These are phyloP conservation scores for Protomyctophum bolini DNA, from an alignment of 2,113 vertebrate species.

Conservation along the genomic window DNA sequence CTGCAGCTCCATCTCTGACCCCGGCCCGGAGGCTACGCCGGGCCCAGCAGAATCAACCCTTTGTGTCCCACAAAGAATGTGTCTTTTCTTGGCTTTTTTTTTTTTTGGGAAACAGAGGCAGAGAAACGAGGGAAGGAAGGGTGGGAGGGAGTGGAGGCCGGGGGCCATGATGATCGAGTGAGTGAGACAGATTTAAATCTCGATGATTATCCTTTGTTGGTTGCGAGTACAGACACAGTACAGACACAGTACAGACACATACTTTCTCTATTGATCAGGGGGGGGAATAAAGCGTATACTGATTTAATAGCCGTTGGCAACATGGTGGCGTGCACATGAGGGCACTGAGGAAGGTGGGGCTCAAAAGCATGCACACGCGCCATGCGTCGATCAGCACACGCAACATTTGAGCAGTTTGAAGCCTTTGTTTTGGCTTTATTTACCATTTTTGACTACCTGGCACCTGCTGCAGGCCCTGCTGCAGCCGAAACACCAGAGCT, in stretches of 20 bases:
- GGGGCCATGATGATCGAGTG: constrained; percentile 39
- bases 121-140: constrained; percentile 28
- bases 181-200: constrained; percentile 51
- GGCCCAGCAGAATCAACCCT: constrained; percentile 65
- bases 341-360: too few species aligned
- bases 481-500: too few species aligned
- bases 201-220: constrained; percentile 31
- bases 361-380: too few species aligned
- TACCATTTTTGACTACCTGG: too few species aligned
- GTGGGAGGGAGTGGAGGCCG: too few species aligned
- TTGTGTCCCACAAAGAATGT: constrained; percentile 72
- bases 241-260: too few species aligned
- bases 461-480: too few species aligned
- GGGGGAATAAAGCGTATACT: not conserved
- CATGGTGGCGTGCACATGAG: too few species aligned
- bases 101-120: constrained; percentile 49
- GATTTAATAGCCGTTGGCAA: not conserved
- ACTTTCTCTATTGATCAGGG: constrained; percentile 12
- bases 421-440: too few species aligned
- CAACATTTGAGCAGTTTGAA: too few species aligned
- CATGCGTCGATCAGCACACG: too few species aligned
- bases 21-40: constrained; percentile 44
- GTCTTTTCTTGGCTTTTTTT: constrained; percentile 64
- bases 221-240: constrained; percentile 16
- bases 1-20: constrained; percentile 57